Conservation (phyloP, 2,888 invertebrate species). For the Tyria jacobaeae region DNA sequence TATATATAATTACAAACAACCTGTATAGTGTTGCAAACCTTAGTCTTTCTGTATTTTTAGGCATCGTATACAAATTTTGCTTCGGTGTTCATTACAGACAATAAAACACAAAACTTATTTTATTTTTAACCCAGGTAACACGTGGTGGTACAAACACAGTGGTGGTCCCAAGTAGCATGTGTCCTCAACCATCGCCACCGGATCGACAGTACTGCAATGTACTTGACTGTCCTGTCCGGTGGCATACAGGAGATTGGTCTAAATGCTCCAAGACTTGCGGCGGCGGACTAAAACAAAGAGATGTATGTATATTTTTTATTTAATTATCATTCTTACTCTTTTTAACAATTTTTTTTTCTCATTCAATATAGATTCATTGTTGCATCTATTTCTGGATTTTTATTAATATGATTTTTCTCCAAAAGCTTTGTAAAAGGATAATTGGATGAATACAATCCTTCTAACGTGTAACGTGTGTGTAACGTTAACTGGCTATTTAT, state of each 20-base stretch:
- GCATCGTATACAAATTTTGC: no score
- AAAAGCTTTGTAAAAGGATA: no score
- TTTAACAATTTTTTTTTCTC: no score
- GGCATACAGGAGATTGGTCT: conserved; percentile 96
- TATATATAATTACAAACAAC: no score
- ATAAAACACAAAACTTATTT: background rate
- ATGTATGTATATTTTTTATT: no score
- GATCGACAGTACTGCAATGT: conserved; percentile 97
- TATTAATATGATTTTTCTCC: background rate
- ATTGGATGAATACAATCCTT: no score
- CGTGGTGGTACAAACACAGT: conserved; percentile 95
- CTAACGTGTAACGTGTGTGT: no score
- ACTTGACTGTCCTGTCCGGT: conserved; percentile 96
- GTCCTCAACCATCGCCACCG: conserved; percentile 95
- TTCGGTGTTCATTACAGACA: no score
- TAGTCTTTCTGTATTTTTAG: no score
- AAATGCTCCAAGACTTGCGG: conserved; percentile 98
- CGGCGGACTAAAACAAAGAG: conserved; percentile 94
- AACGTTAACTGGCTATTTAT: no score
- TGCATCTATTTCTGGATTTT: background rate
- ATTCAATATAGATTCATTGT: no score
- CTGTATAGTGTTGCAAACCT: no score
- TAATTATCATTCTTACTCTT: background rate
- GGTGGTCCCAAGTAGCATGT: conserved; percentile 97
- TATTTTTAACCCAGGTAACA: conserved; percentile 87